Percentiles rank a stretch among this genome's conserved stretches.
phyloP scores from a whole-genome alignment of 2,113 vertebrate genomes.

The Brachionichthys hirsutus region DNA sequence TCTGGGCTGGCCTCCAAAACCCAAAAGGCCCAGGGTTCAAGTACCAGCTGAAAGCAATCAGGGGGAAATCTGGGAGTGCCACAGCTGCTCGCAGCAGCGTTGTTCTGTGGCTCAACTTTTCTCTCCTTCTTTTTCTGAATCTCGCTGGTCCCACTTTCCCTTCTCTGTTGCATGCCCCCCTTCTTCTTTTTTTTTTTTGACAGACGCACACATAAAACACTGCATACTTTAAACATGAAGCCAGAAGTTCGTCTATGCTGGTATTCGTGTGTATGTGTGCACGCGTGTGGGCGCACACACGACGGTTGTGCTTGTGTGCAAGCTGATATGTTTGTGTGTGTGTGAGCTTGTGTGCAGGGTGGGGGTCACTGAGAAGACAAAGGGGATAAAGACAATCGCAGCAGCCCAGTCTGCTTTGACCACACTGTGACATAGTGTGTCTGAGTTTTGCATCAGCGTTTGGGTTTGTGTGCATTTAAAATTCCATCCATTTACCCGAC shows the following conservation, averaged over 20 bases:
- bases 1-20: constrained; percentile 99
- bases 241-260: constrained; percentile 50
- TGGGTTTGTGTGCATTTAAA: constrained; percentile 20
- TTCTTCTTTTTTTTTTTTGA: constrained; percentile 43
- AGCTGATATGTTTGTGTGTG: constrained; percentile 37
- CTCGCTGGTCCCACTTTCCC: constrained; percentile 64
- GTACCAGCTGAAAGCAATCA: constrained; percentile 99
- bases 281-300: constrained; percentile 16
- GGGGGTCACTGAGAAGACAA: constrained; percentile 68
- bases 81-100: constrained; percentile 90
- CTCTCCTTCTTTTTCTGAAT: constrained; percentile 58
- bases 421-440: constrained; percentile 40
- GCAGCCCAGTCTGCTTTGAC: constrained; percentile 49
- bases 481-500: constrained; percentile 19
- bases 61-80: constrained; percentile 93
- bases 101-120: constrained; percentile 77
- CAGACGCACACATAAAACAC: constrained; percentile 46
- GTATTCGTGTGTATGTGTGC: constrained; percentile 21
- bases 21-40: constrained; percentile 98
- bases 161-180: constrained; percentile 34
- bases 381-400: constrained; percentile 64
- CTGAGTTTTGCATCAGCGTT: constrained; percentile 29
- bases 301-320: constrained; percentile 16
- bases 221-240: constrained; percentile 76
- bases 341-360: constrained; percentile 27